These are phyloP conservation scores for Hipposideros armiger DNA, from an alignment of 2,113 vertebrate genomes.

Conservation along the genomic window DNA sequence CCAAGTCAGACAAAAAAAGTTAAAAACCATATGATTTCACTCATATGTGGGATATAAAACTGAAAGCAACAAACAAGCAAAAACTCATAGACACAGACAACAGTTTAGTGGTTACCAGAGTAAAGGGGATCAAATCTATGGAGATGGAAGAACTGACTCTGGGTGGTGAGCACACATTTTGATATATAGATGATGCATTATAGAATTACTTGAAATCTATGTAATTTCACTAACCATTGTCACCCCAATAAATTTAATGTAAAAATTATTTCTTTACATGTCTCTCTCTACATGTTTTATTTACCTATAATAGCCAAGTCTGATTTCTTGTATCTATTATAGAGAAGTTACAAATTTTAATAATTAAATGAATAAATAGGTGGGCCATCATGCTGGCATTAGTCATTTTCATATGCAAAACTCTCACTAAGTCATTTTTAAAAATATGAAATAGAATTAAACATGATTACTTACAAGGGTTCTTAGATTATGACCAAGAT, in stretches of 20 bases:
- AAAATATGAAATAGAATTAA: slow-evolving; percentile 17
- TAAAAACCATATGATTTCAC: no score
- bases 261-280: neutral
- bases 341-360: neutral
- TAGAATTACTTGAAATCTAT: no score
- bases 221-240: no score
- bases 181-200: no score
- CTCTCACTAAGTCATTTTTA: neutral
- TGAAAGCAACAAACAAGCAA: no score
- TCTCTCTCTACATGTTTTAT: neutral
- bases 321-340: neutral
- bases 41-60: no score
- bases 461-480: neutral
- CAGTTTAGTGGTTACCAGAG: no score
- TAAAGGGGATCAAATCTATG: no score
- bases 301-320: neutral
- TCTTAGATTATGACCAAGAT: neutral
- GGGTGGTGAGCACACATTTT: no score
- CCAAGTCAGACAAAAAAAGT: neutral
- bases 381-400: neutral
- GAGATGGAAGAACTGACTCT: no score
- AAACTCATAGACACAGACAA: no score
- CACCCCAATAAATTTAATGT: no score
- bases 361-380: neutral
- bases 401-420: neutral